A percentile compares a stretch with the other conserved stretches of the same genome.
Conservation (phyloP, 2,113 vertebrate genomes). For the Elephas maximus region DNA sequence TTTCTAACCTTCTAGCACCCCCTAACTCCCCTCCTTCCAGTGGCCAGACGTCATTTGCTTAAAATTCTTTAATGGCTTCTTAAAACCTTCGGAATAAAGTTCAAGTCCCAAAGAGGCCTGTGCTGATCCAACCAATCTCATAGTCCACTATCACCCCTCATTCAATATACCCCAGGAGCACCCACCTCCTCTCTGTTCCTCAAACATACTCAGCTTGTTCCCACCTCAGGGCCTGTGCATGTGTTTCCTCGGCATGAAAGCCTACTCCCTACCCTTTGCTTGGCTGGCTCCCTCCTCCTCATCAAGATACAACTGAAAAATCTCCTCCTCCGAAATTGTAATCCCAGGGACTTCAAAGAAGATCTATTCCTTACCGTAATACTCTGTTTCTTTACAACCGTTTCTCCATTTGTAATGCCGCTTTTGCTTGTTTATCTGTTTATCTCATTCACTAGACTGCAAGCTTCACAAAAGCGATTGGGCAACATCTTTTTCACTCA, state of each 20-base stretch:
- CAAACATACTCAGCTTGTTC: fast-evolving
- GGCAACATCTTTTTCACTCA: background rate
- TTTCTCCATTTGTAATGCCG: background rate
- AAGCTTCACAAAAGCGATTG: background rate
- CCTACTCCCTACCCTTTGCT: background rate
- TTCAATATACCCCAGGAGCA: background rate
- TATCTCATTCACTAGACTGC: background rate
- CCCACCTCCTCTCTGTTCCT: background rate
- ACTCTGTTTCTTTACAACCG: background rate
- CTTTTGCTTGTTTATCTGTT: background rate
- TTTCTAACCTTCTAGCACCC: background rate
- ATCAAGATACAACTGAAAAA: background rate
- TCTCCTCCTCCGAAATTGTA: background rate
- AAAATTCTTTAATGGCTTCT: background rate
- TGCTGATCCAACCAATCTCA: background rate
- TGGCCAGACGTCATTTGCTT: background rate
- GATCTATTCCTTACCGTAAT: background rate
- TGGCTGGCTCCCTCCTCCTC: background rate
- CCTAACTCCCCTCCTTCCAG: background rate
- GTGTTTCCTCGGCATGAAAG: background rate
- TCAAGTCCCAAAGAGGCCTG: background rate
- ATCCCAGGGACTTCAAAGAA: background rate
- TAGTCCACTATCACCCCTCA: fast-evolving
- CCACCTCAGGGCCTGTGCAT: background rate
- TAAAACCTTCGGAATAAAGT: background rate